Evolutionary conservation across 1,140 invertebrate genomes (phyloP).

Genomic region (Drosophila setifemur): DNA sequence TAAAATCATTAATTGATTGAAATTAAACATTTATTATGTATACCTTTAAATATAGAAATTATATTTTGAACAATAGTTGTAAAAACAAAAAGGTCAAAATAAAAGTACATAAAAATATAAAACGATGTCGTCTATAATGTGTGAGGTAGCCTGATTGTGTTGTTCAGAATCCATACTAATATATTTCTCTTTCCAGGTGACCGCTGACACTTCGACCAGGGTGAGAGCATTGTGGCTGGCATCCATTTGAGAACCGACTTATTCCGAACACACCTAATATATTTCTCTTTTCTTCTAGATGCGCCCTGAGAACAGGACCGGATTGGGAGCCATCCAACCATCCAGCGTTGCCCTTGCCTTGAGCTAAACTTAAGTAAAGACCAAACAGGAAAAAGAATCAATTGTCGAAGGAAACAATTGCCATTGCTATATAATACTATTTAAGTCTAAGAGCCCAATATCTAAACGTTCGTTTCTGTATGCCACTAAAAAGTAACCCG

Average conservation of each 20-base stretch:
- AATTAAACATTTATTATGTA: conserved; percentile 66
- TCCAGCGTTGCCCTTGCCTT: not conserved
- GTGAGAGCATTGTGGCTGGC: not conserved
- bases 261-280: conserved; percentile 49
- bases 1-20: conserved; percentile 63
- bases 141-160: not conserved
- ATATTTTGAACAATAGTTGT: conserved; percentile 75
- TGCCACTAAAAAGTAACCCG: conserved; percentile 52
- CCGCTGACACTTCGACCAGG: not conserved
- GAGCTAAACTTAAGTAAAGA: conserved; percentile 48
- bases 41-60: conserved; percentile 61
- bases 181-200: conserved; percentile 63
- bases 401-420: conserved; percentile 44
- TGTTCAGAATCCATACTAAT: conserved; percentile 37
- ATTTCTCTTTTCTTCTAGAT: conserved; percentile 59
- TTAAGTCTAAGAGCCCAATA: conserved; percentile 30
- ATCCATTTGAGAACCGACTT: not conserved
- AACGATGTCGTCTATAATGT: not conserved
- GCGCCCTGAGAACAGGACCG: not conserved
- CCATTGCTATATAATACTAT: conserved; percentile 28
- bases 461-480: conserved; percentile 50
- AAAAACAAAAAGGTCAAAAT: conserved; percentile 66
- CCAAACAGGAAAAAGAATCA: conserved; percentile 1
- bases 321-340: not conserved
- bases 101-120: conserved; percentile 47